A percentile compares a stretch with the other conserved stretches of the same genome.
These are phyloP conservation scores for Girardinichthys multiradiatus DNA, from an alignment of 2,113 vertebrate genomes.

Conservation along the genomic window DNA sequence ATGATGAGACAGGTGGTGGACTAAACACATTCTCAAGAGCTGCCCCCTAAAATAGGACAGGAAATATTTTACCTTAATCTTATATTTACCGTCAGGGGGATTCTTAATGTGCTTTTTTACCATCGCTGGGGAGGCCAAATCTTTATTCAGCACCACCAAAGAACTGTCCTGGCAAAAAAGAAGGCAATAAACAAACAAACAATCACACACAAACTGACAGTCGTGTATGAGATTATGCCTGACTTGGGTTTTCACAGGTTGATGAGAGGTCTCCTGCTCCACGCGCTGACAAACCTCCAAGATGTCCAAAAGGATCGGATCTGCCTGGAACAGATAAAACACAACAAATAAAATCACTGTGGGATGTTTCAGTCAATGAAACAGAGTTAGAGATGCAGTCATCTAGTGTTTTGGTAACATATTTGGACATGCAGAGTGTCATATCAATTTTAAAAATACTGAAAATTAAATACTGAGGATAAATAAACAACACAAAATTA, in stretches of 20 bases:
- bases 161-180: slow-evolving; percentile 18
- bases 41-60: slow-evolving; percentile 33
- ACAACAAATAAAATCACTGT: neutral
- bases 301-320: slow-evolving; percentile 69
- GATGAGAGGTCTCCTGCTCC: slow-evolving; percentile 16
- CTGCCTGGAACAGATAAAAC: slow-evolving; percentile 55
- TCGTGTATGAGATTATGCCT: neutral
- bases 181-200: neutral
- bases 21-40: slow-evolving; percentile 33
- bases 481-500: too few relatives aligned
- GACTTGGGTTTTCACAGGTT: slow-evolving; percentile 44
- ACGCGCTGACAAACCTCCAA: slow-evolving; percentile 47
- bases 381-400: too few relatives aligned
- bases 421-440: too few relatives aligned
- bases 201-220: neutral
- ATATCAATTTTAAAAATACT: too few relatives aligned
- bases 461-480: too few relatives aligned
- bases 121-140: slow-evolving; percentile 7
- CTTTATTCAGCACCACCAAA: slow-evolving; percentile 47
- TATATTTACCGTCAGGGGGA: too few relatives aligned
- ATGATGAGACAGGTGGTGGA: slow-evolving; percentile 5
- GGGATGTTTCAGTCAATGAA: too few relatives aligned
- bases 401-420: too few relatives aligned
- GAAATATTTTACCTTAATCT: neutral
- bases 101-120: slow-evolving; percentile 20